Base-by-base conservation (phyloP, 2,888 invertebrate species). In the Oegoconia quadripuncta region DNA sequence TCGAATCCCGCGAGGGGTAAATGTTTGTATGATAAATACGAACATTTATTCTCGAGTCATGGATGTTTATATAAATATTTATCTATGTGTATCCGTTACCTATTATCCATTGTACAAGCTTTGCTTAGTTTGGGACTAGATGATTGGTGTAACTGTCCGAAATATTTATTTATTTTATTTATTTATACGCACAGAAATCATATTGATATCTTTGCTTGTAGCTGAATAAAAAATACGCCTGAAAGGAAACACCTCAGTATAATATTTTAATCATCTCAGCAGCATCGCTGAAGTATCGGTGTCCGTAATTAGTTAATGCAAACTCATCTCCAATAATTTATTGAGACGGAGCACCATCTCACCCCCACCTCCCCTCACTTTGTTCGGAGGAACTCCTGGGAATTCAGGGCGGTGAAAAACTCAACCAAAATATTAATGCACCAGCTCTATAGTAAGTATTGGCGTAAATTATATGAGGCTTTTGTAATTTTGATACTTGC, bases 381-480 rank as follows among this genome's bases (percentile, higher is more conserved):
- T 48, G 50, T 60, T 59, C 57, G 48, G 48, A 52, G 56, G 26
- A 26, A 13, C 78, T 68, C 69, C 34, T 55, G 86, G 86, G 86
- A 82, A 84, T 86, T 77, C 75, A 54, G 56, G 77, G 74, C 73
- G 82, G 79, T 69, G 86, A 87, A 87, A 87, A 87, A 87, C 82
- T 83, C 79, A 76, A 80, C 81, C 84, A 72, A 83, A 87, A 86
- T 87, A 87, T 87, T 86, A 87, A 87, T 84, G 80, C 81, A 76
- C 60, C 68, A 64, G 61, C 67, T 65, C 77, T 74, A 74, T 66
- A 68, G 73, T 66, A 76, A 81, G 78, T 81, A 87, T 84, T 76
- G 82, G 72, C 58, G 68, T 48, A 59, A 62, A 65, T 54, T 59
- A 52, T 54, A 60, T 35, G 20, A 9, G 20, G 49, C 43, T 13